Base-by-base conservation (phyloP, 2,113 vertebrate species). In the Onychostoma macrolepis region DNA sequence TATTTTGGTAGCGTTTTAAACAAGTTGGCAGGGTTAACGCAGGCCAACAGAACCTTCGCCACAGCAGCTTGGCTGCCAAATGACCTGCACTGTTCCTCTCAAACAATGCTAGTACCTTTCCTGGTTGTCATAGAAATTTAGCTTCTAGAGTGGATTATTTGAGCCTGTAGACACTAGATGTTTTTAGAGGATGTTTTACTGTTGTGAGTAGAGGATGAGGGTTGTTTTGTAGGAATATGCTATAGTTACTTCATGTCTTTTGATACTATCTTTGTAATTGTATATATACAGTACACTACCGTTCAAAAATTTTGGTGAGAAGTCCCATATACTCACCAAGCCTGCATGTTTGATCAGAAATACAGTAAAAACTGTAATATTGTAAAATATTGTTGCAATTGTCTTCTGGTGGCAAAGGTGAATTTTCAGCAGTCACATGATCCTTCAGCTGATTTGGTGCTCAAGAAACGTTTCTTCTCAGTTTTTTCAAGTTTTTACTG, bases 71-170 rank as follows among this genome's bases (percentile, higher is more conserved):
- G 30, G 38, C 67, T 19, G 8, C 56, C 8, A 41, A 78, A 76
- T 24, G 36, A 13, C 84, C 33, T 43, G 10, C 4, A n/a, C 28
- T 38, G 3, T 67, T 67, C 58, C 19, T 33, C 38, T 78, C 26
- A 30, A 83, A 86, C 87, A 88, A 61, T 78, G 75, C 19, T n/a
- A 43, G 63, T 50, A 69, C 48, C 85, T 86, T 69, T 88, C 13
- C 41, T 79, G 50, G 76, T 89, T 36, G 33, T 83, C 33, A 67
- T 83, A 84, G 65, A 80, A 89, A 74, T 67, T 41, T n/a, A 30
- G n/a, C 15, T 56, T 58, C 50, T 7, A 61, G 30, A 56, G 69
- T 10, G 26, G 11, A 58, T 38, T 38, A 61, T n/a, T 8, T 38
- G 43, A 10, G 8, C 36, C 48, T 56, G 1, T 79, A n/a, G 30